A percentile compares a stretch with the other conserved stretches of the same genome.
phyloP scores from a whole-genome alignment of 1,140 invertebrate species.

The Hyles euphorbiae region DNA sequence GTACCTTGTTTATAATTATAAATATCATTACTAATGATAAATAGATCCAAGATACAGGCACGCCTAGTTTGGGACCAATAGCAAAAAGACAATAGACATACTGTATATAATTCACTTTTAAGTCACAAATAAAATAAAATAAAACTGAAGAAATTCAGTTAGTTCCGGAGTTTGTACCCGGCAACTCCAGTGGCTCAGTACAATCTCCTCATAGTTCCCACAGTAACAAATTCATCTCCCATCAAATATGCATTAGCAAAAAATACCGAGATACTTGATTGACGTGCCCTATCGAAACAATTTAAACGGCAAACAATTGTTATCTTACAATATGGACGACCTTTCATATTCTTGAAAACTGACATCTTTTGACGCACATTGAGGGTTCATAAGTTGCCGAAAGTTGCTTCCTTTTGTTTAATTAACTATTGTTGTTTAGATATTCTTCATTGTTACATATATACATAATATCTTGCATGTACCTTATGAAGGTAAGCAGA shows the following conservation, averaged over 20 bases:
- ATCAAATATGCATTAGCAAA: constrained; percentile 25
- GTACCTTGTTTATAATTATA: too few species aligned
- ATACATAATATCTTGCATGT: too few species aligned
- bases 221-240: not conserved
- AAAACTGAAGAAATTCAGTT: too few species aligned
- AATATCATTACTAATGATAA: too few species aligned
- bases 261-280: constrained; percentile 18
- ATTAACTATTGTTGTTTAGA: not conserved
- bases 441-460: not conserved
- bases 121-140: too few species aligned
- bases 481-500: too few species aligned
- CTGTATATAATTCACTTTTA: too few species aligned
- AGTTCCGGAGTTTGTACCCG: too few species aligned
- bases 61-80: too few species aligned
- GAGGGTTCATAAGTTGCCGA: not conserved
- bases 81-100: too few species aligned
- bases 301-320: not conserved
- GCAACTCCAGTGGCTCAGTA: too few species aligned
- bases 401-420: not conserved
- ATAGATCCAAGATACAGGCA: too few species aligned
- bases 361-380: not conserved
- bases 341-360: constrained; percentile 3
- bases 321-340: not conserved
- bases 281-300: constrained; percentile 5
- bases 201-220: not conserved